phyloP scores from a whole-genome alignment of 2,888 invertebrate species.

The Plagodis pulveraria region DNA sequence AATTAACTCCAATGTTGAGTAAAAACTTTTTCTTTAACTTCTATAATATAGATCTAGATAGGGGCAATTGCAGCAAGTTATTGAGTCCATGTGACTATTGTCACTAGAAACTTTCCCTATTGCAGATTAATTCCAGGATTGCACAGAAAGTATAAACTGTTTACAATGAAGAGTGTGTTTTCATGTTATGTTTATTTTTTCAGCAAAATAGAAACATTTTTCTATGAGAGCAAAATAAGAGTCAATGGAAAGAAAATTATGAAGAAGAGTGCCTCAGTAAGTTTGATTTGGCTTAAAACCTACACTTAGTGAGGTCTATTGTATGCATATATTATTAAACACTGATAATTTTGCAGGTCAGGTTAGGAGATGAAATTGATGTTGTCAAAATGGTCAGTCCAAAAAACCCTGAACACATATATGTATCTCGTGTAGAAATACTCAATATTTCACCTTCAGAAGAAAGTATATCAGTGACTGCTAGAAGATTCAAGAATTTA shows the following conservation, averaged over 20 bases:
- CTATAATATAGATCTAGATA: too few relatives aligned
- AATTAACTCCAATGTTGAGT: too few relatives aligned
- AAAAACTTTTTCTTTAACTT: too few relatives aligned
- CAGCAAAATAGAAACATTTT: conserved; percentile 91
- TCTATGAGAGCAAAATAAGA: conserved; percentile 92
- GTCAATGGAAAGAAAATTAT: conserved; percentile 90
- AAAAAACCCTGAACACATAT: conserved; percentile 88
- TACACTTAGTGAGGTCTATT: too few relatives aligned
- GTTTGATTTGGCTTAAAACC: conserved; percentile 37
- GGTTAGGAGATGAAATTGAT: conserved; percentile 91
- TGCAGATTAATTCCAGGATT: too few relatives aligned
- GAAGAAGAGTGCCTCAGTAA: conserved; percentile 90
- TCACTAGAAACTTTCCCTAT: too few relatives aligned
- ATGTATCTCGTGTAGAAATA: conserved; percentile 89
- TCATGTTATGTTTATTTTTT: conserved; percentile 1
- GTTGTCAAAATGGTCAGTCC: conserved; percentile 88
- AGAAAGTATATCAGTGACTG: conserved; percentile 85
- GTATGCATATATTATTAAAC: background rate
- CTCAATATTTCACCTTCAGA: conserved; percentile 80
- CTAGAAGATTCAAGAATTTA: conserved; percentile 88
- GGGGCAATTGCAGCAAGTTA: too few relatives aligned
- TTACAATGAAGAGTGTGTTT: too few relatives aligned
- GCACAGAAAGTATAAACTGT: too few relatives aligned
- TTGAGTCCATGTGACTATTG: too few relatives aligned
- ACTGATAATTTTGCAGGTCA: conserved; percentile 71